Evolutionary conservation across 35 echinoderm and acorn worm species (phyloP), one percentile per base, ranked within the genome.

Genomic region (Apostichopus japonicus): DNA sequence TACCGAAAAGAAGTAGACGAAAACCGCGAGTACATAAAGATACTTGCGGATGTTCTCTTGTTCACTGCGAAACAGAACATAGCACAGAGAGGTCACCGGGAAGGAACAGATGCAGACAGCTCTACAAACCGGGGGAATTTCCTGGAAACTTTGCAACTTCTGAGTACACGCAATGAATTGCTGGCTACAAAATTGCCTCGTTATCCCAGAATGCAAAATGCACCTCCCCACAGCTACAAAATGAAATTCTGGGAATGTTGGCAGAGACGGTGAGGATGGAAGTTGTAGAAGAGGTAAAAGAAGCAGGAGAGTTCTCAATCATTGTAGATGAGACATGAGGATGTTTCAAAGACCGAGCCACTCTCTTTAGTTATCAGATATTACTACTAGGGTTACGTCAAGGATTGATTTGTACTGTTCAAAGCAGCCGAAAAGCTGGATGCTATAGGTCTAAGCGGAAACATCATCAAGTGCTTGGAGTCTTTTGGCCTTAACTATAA

Each of bases 21-120:
- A 70, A 94, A 94, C 77, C 54, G 93, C 8, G 73, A 94, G 56
- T 91, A 90, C 58, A 94, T 94, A 53, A 94, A 94, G 56, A 91
- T 70, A 44, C 53, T 94, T 80, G 93, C 62, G 10, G 93, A 92
- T 57, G 65, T 86, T 6, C 58, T 94, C 22, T 89, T 80, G 8
- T 72, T 94, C 61, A 91, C 24, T 13, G 23, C 53, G 8, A 62
- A 87, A 87, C 84, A 87, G 84, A 87, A 87, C 33, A 87, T 87
- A 87, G 84, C 84, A 15, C 55, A 92, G 8, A 73, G 73, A 80
- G 77, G 72, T 25, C 90, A 55, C 77, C 21, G 76, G 55, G 77
- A 79, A 79, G 90, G 73, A 15, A 56, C 53, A 63, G 33, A 87
- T 87, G 19, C 54, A 62, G 90, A 58, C 55, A 10, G 24, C 21